These are phyloP conservation scores for Lepidurus arcticus DNA, from an alignment of 1,140 invertebrate species.

Conservation along the genomic window DNA sequence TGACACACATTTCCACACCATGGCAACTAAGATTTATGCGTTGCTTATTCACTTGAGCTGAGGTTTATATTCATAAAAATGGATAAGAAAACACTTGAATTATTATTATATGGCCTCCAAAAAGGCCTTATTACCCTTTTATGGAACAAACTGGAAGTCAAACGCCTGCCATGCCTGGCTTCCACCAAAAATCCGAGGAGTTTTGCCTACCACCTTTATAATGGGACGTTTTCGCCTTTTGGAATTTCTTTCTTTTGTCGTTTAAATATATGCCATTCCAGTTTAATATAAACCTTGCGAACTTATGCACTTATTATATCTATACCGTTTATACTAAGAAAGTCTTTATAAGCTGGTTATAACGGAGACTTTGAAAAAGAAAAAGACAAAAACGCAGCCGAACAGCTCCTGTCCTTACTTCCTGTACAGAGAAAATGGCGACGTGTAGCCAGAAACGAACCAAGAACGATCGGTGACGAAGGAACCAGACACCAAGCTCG, in stretches of 20 bases:
- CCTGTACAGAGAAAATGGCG: conserved; percentile 17
- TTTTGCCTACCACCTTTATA: neutral
- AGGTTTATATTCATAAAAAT: neutral
- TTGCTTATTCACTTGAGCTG: neutral
- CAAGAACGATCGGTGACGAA: neutral
- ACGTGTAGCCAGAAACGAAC: neutral
- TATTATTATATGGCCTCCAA: neutral
- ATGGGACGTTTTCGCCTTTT: neutral
- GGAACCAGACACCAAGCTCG: too few species aligned
- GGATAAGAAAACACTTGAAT: neutral
- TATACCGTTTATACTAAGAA: neutral
- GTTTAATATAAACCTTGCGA: neutral
- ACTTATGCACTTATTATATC: neutral
- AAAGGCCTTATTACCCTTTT: conserved; percentile 1
- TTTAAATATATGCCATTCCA: neutral
- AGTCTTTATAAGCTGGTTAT: neutral
- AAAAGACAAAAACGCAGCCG: neutral
- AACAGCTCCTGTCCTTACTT: conserved; percentile 14
- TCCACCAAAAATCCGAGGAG: neutral
- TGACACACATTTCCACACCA: neutral
- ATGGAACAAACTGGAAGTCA: neutral
- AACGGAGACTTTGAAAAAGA: neutral
- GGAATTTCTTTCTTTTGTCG: neutral
- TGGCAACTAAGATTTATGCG: neutral
- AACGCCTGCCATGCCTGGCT: neutral